Base-by-base conservation (phyloP, 2,888 invertebrate species). In the Eugnorisma glareosa region DNA sequence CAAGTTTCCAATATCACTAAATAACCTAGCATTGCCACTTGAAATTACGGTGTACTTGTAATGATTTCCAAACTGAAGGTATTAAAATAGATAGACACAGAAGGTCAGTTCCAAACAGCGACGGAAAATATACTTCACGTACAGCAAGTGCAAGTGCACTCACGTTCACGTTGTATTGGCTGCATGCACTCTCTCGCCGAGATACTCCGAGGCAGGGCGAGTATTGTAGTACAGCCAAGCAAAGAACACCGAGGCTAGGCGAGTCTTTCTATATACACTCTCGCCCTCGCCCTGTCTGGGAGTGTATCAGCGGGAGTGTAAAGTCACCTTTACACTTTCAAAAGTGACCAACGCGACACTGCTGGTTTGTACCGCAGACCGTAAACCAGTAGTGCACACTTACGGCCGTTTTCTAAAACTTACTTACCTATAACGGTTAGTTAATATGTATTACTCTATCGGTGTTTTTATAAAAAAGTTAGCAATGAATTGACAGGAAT, bases 1-100 rank as follows among this genome's bases (percentile, higher is more conserved):
- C 15, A 68, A 82, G 86, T 83, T 83, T 79, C 77, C 71, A 73
- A 86, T 82, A 78, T 68, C 77, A 78, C 68, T 82, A 81, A 78
- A 87, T 80, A 81, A 86, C 81, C 76, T 40, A 66, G 59, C 77
- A 86, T 81, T 77, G 67, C 71, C 73, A 79, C 80, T 85, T 88
- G 73, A 88, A 85, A 88, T 86, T 86, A 85, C 74, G 54, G 74
- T 66, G 37, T 82, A 77, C n/a, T n/a, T 79, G 71, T 80, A 85
- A 85, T 77, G 76, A 82, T 81, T 79, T 75, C n/a, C 66, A 71
- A 85, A 87, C 77, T 82, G 31, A 57, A 35, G 11, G 10, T 43
- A 57, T 11, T 21, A 0, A 43, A 4, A 57, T 21, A 57, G 35
- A n/a, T 45, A 8, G 6, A 6, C 28, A 57, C 54, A 73, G 57